A percentile compares a stretch with the other conserved stretches of the same genome.
Evolutionary conservation across 1,140 invertebrate genomes (phyloP).

Genomic region (fruit fly (Drosophila melanogaster)): Release_6_plus_ISO1_MT NT_033779.5:11494001-11494500

Average conservation of each 20-base stretch:
- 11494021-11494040: conserved; percentile 22
- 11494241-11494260: conserved; percentile 37
- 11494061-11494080: conserved; percentile 71
- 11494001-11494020: conserved; percentile 8
- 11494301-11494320: conserved; percentile 46
- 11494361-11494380: conserved; percentile 75
- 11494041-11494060: conserved; percentile 68
- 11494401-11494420: conserved; percentile 34
- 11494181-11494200: conserved; percentile 45
- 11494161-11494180: conserved; percentile 54
- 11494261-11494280: not conserved
- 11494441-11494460: conserved; percentile 6
- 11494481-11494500: conserved; percentile 57
- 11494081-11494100: conserved; percentile 73
- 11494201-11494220: conserved; percentile 39
- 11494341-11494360: conserved; percentile 67
- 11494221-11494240: not conserved
- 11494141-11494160: conserved; percentile 58
- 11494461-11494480: conserved; percentile 53
- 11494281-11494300: not conserved
- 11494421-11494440: conserved; percentile 24
- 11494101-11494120: conserved; percentile 61
- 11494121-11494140: conserved; percentile 9
- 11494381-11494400: conserved; percentile 18
- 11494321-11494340: conserved; percentile 44